A percentile compares a stretch with the other conserved stretches of the same genome.
Conservation (phyloP, 2,113 vertebrate species). For the Rhinopomastus cyanomelas region DNA sequence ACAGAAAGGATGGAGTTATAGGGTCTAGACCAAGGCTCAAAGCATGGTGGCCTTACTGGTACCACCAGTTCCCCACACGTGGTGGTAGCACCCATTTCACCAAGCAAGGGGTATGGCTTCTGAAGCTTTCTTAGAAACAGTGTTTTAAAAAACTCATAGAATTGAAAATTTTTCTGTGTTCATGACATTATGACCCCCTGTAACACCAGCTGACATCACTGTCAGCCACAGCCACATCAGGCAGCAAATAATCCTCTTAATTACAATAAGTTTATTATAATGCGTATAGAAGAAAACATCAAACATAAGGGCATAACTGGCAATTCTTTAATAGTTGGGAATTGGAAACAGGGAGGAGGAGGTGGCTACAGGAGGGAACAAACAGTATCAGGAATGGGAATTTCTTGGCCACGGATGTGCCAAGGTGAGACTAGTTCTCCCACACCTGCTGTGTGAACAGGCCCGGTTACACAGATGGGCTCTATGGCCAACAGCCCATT, state of each 20-base stretch:
- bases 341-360: background rate
- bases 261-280: background rate
- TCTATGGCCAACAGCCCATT: background rate
- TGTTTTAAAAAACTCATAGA: background rate
- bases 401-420: background rate
- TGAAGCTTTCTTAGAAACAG: background rate
- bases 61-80: background rate
- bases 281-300: background rate
- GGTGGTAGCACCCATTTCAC: rapidly evolving
- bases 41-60: too few relatives aligned
- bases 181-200: too few relatives aligned
- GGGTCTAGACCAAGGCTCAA: background rate
- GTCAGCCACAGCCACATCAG: background rate
- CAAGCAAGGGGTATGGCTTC: background rate
- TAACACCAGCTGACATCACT: background rate
- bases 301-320: background rate
- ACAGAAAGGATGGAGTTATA: rapidly evolving
- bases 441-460: background rate
- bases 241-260: background rate
- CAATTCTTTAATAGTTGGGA: background rate
- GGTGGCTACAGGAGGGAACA: background rate
- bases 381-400: background rate
- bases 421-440: background rate
- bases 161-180: too few relatives aligned
- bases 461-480: background rate